phyloP scores from a whole-genome alignment of 2,113 vertebrate genomes.

The Daboia siamensis region DNA sequence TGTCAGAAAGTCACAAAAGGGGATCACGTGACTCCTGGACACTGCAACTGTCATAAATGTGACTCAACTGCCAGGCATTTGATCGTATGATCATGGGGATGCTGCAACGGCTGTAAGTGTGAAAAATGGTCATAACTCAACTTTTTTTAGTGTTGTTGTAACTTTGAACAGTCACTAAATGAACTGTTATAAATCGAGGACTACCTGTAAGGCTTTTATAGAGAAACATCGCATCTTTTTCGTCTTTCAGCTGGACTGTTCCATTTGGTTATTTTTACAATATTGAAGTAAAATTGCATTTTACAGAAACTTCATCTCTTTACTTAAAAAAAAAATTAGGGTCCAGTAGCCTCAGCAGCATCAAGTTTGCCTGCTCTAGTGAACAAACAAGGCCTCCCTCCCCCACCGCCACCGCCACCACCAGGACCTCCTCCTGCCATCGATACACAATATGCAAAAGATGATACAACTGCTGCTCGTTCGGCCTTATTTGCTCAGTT shows the following conservation, averaged over 20 bases:
- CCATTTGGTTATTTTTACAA: background rate
- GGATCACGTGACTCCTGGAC: background rate
- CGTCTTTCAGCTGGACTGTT: background rate
- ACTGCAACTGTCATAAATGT: background rate
- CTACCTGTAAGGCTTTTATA: background rate
- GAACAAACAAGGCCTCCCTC: constrained; percentile 63
- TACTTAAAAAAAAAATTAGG: constrained; percentile 68
- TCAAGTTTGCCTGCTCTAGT: constrained; percentile 61
- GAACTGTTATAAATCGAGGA: background rate
- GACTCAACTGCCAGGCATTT: background rate
- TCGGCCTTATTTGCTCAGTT: constrained; percentile 90
- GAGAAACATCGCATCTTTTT: background rate
- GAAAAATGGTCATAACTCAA: background rate
- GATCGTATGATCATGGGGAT: background rate
- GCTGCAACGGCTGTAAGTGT: background rate
- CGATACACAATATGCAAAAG: constrained; percentile 58
- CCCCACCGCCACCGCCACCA: constrained; percentile 73
- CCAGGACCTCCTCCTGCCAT: constrained; percentile 80
- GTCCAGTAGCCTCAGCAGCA: constrained; percentile 75
- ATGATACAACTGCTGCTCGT: constrained; percentile 69
- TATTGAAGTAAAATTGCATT: background rate
- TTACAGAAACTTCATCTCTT: background rate
- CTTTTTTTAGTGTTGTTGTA: background rate
- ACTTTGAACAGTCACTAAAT: background rate
- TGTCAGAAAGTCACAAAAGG: background rate